Evolutionary conservation across 2,797 vertebrate genomes (phyloP).

Genomic region (Amblyraja radiata): DNA sequence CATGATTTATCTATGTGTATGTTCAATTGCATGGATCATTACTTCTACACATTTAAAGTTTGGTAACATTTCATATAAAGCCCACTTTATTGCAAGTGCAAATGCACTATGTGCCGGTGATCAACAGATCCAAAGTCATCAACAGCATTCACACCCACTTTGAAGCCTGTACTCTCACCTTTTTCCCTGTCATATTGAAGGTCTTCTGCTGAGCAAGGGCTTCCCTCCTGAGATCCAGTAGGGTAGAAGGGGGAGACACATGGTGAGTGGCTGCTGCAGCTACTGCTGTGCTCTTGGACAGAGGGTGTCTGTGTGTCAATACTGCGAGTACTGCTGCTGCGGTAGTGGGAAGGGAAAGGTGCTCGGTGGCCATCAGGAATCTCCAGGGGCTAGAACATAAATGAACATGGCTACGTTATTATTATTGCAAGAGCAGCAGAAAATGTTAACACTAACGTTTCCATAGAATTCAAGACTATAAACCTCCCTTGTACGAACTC

Average conservation of each 20-base stretch:
- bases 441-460: background rate
- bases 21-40: background rate
- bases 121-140: background rate
- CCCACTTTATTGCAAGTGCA: background rate
- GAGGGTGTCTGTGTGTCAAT: constrained; percentile 87
- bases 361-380: constrained; percentile 82
- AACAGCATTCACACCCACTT: background rate
- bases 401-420: constrained; percentile 35
- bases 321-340: constrained; percentile 68
- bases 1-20: background rate
- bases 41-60: background rate
- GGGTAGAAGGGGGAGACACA: constrained; percentile 71
- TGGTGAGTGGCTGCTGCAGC: constrained; percentile 76
- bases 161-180: constrained; percentile 59
- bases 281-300: constrained; percentile 78
- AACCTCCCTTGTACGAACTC: background rate
- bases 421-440: background rate
- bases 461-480: background rate
- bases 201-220: constrained; percentile 82
- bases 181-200: constrained; percentile 83
- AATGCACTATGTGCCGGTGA: background rate
- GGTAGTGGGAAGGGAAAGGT: constrained; percentile 76
- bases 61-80: constrained; percentile 17
- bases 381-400: constrained; percentile 70
- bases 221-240: constrained; percentile 76